A percentile compares a stretch with the other conserved stretches of the same genome.
phyloP scores from a whole-genome alignment of 1,140 invertebrate species.

The Macrosteles quadrilineatus region DNA sequence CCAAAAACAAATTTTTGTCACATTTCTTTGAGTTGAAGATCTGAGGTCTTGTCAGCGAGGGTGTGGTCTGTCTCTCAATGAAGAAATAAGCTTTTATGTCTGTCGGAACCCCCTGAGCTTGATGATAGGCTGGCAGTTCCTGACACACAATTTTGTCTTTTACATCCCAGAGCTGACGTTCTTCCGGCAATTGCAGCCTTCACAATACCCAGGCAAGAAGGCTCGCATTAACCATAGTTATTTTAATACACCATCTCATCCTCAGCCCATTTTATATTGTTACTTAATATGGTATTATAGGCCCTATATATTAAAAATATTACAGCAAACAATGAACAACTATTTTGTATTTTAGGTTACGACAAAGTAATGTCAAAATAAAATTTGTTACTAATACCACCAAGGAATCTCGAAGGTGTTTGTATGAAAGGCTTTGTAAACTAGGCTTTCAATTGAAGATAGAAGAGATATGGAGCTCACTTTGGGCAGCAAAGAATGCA shows the following conservation, averaged over 20 bases:
- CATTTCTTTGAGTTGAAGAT: no score
- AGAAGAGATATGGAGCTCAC: constrained; percentile 77
- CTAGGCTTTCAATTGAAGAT: constrained; percentile 71
- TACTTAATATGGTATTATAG: background rate
- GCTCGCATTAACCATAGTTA: no score
- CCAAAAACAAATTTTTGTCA: no score
- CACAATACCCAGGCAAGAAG: no score
- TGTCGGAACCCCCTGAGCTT: no score
- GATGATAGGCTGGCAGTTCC: no score
- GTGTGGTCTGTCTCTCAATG: no score
- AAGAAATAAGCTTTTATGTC: no score
- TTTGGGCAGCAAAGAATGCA: constrained; percentile 67
- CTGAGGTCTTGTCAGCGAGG: no score
- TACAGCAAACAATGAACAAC: background rate
- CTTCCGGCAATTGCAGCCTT: no score
- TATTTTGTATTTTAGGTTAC: constrained; percentile 56
- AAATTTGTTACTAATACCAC: constrained; percentile 81
- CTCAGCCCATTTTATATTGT: background rate
- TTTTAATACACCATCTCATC: background rate
- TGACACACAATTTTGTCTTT: no score
- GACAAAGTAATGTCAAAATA: constrained; percentile 57
- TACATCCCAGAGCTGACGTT: no score
- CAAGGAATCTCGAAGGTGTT: constrained; percentile 70
- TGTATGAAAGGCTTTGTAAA: constrained; percentile 61
- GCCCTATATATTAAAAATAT: background rate